These are phyloP conservation scores for Lasioglossum calceatum DNA, from an alignment of 2,888 invertebrate species.

Conservation along the genomic window DNA sequence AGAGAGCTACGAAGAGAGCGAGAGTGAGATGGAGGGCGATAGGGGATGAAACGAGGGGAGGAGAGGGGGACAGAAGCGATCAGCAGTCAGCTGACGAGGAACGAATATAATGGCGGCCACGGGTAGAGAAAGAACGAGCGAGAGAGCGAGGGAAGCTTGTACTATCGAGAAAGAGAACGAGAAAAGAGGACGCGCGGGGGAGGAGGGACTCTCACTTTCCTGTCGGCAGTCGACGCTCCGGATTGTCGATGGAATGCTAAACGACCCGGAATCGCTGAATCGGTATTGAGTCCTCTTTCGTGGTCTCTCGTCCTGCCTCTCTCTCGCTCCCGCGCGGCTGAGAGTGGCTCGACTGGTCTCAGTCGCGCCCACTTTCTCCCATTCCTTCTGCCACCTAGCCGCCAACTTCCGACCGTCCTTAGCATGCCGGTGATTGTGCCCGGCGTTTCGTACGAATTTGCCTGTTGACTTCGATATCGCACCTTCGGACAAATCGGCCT, in stretches of 20 bases:
- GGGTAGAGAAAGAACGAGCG: constrained; percentile 38
- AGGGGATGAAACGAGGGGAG: constrained; percentile 65
- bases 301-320: constrained; percentile 54
- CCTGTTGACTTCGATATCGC: constrained; percentile 67
- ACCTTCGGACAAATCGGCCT: constrained; percentile 37
- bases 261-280: constrained; percentile 77
- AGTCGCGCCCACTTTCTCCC: constrained; percentile 45
- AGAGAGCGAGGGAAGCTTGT: constrained; percentile 32
- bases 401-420: constrained; percentile 57
- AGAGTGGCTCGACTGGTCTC: constrained; percentile 19
- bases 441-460: constrained; percentile 68
- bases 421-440: constrained; percentile 62
- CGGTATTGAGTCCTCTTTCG: constrained; percentile 72
- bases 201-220: constrained; percentile 76
- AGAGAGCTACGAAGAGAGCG: constrained; percentile 24
- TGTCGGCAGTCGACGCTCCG: constrained; percentile 68
- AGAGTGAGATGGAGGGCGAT: constrained; percentile 48
- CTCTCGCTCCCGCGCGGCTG: constrained; percentile 31
- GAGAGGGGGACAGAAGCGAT: constrained; percentile 69
- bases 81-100: constrained; percentile 78
- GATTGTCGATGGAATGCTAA: constrained; percentile 78
- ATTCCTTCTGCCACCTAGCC: constrained; percentile 60
- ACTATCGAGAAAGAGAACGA: constrained; percentile 47
- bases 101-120: constrained; percentile 70
- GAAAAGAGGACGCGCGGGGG: constrained; percentile 21